Evolutionary conservation across 2,797 vertebrate genomes (phyloP).

Genomic region (Bovichtus diacanthus): DNA sequence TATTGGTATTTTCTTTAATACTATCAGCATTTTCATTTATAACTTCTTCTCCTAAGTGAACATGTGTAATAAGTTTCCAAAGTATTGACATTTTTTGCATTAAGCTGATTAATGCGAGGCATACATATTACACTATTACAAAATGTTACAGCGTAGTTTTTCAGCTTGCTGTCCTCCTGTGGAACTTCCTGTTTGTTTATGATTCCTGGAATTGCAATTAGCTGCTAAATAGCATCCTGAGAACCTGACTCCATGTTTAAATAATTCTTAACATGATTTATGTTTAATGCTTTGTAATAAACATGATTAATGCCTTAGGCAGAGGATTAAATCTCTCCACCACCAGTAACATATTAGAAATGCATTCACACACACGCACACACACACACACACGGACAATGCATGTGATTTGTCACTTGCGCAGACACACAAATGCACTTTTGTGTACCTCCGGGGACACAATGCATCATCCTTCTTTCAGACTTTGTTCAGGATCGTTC

Average conservation of each 20-base stretch:
- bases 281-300: constrained; percentile 51
- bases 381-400: not conserved
- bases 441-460: not conserved
- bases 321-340: constrained; percentile 34
- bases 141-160: not conserved
- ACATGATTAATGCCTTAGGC: constrained; percentile 46
- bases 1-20: not conserved
- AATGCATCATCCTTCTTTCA: not conserved
- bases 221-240: constrained; percentile 43
- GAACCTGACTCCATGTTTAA: constrained; percentile 35
- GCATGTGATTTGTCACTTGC: too few species aligned
- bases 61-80: not conserved
- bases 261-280: constrained; percentile 51
- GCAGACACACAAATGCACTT: not conserved
- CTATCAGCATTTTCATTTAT: not conserved
- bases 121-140: not conserved
- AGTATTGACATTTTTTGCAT: not conserved
- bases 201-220: constrained; percentile 52
- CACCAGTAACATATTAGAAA: constrained; percentile 12
- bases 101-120: not conserved
- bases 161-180: not conserved
- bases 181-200: constrained; percentile 26
- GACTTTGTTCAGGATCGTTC: not conserved
- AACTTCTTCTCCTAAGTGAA: not conserved
- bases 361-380: not conserved